phyloP scores from a whole-genome alignment of 2,888 invertebrate species.

The Spisula solida region DNA sequence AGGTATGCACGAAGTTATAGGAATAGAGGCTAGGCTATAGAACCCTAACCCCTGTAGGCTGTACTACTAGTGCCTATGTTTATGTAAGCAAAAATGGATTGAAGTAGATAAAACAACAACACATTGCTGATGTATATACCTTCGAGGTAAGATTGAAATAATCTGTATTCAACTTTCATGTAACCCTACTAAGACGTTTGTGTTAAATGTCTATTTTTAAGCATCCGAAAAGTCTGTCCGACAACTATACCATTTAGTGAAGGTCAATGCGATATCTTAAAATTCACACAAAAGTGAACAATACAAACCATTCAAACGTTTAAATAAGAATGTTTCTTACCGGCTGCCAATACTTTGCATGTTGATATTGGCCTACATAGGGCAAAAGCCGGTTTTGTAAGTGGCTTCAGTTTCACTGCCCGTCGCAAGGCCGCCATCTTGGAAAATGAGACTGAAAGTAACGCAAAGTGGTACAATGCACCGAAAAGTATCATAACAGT shows the following conservation, averaged over 20 bases:
- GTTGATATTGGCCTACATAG: constrained; percentile 22
- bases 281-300: not conserved
- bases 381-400: not conserved
- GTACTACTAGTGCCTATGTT: no score
- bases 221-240: constrained; percentile 19
- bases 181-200: no score
- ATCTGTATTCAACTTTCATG: no score
- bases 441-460: not conserved
- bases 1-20: no score
- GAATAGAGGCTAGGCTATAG: no score
- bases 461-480: not conserved
- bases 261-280: not conserved
- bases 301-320: not conserved
- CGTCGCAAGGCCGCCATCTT: constrained; percentile 48
- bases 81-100: no score
- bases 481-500: not conserved
- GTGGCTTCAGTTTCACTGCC: not conserved
- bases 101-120: no score
- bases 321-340: not conserved
- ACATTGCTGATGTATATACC: no score
- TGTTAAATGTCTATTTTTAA: no score
- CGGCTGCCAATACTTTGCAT: constrained; percentile 21
- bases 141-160: no score
- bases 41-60: no score
- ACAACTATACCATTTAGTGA: not conserved